These are phyloP conservation scores for Ferdinandea cuprea DNA, from an alignment of 2,888 invertebrate genomes.

Conservation along the genomic window DNA sequence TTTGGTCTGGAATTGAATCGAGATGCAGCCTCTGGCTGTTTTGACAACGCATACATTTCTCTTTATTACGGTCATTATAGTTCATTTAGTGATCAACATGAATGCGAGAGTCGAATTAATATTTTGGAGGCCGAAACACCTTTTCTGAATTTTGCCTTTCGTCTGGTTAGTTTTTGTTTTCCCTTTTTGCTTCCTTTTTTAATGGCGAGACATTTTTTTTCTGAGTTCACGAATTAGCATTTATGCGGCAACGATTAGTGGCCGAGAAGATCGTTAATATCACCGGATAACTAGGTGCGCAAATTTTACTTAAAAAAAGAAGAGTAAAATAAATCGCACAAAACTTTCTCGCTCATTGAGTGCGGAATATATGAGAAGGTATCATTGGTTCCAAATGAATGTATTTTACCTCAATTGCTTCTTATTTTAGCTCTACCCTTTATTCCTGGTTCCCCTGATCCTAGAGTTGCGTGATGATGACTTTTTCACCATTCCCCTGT, in stretches of 20 bases:
- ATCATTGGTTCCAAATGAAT: no score
- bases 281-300: conserved; percentile 69
- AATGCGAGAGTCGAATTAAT: conserved; percentile 59
- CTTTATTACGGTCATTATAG: conserved; percentile 74
- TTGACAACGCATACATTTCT: conserved; percentile 74
- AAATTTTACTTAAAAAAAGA: conserved; percentile 48
- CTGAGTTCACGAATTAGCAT: conserved; percentile 70
- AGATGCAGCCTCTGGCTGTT: conserved; percentile 73
- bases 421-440: no score
- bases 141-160: conserved; percentile 15
- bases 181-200: conserved; percentile 5
- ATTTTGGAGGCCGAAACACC: conserved; percentile 42
- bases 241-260: conserved; percentile 70
- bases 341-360: no score
- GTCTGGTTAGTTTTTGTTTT: background rate
- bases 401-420: no score
- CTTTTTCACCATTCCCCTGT: no score
- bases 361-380: no score
- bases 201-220: conserved; percentile 44
- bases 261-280: conserved; percentile 60
- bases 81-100: conserved; percentile 74
- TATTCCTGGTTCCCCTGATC: no score
- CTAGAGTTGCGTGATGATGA: no score
- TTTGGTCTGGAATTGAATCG: conserved; percentile 60
- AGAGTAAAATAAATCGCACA: no score